Conservation (phyloP, 2,888 invertebrate genomes). For the Pharmacophagus antenor region DNA sequence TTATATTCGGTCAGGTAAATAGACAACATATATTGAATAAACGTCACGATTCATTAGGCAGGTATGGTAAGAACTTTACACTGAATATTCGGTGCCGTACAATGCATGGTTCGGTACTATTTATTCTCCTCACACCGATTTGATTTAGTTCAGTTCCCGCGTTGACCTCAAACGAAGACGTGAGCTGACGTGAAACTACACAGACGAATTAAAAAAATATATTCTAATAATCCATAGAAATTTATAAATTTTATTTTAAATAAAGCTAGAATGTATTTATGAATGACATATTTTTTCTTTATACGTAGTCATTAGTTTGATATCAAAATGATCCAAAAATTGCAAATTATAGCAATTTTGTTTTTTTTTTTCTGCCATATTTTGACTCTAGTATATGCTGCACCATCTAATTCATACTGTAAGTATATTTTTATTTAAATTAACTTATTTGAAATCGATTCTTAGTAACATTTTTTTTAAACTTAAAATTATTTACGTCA, state of each 20-base stretch:
- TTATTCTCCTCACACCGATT: constrained; percentile 47
- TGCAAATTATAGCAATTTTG: constrained; percentile 37
- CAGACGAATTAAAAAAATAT: constrained; percentile 11
- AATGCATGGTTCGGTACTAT: constrained; percentile 37
- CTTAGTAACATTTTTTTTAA: background rate
- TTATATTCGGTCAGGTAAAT: constrained; percentile 9
- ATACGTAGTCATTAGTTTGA: background rate
- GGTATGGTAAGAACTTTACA: constrained; percentile 22
- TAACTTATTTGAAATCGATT: background rate
- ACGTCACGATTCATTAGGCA: constrained; percentile 17
- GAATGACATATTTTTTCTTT: background rate
- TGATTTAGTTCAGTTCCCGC: constrained; percentile 49
- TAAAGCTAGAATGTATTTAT: constrained; percentile 9
- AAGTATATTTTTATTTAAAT: constrained; percentile 41
- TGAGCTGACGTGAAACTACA: constrained; percentile 9
- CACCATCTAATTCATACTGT: constrained; percentile 46
- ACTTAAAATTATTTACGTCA: background rate
- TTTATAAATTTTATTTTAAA: too few species aligned
- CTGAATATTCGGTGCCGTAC: constrained; percentile 25
- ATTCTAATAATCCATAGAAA: too few species aligned
- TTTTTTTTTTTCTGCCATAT: constrained; percentile 35
- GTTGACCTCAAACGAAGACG: constrained; percentile 39
- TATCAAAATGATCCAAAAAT: constrained; percentile 31
- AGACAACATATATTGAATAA: background rate
- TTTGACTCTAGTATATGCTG: constrained; percentile 36